Evolutionary conservation across 2,888 invertebrate species (phyloP), one percentile per base, ranked within the genome.

Genomic region (Acleris sparsana): DNA sequence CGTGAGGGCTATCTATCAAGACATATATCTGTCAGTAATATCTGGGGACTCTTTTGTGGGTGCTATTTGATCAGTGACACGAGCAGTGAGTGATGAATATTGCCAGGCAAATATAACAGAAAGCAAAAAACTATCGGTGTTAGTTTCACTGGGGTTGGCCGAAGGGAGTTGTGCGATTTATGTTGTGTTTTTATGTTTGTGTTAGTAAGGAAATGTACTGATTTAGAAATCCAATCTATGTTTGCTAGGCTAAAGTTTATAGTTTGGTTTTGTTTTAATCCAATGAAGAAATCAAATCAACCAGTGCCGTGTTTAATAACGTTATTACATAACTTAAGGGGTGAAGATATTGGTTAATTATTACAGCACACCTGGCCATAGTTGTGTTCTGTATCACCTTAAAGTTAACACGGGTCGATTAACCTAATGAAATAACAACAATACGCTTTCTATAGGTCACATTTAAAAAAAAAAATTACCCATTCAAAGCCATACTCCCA

Each of bases 31-130:
- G 87, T 86, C 87, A 84, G 84, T 79, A 84, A 85, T 89, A 89
- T 88, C 89, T 88, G 84, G 89, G 89, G 90, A 88, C 85, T 89
- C 86, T 80, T 89, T 89, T 88, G 89, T 87, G 85, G 85, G 78
- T 88, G 86, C 83, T 90, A 92, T 92, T 92, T 91, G 90, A 88
- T 86, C 89, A 87, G 91, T 90, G 92, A 89, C 90, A 87, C 82
- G 85, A 81, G 83, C 84, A 77, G 89, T 92, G 92, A 92, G 89
- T 89, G 92, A 92, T 92, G 92, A 92, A 92, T 92, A 92, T 92
- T 91, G 92, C 88, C 86, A 85, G 77, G 89, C 89, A 92, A 92
- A 92, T 92, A 92, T 92, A 75, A 91, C 89, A 90, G 86, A 91
- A 91, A 89, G 92, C 90, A 90, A 88, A 92, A 92, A 66, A 66